These are phyloP conservation scores for Antitype chi DNA, from an alignment of 2,888 invertebrate species.

Conservation along the genomic window DNA sequence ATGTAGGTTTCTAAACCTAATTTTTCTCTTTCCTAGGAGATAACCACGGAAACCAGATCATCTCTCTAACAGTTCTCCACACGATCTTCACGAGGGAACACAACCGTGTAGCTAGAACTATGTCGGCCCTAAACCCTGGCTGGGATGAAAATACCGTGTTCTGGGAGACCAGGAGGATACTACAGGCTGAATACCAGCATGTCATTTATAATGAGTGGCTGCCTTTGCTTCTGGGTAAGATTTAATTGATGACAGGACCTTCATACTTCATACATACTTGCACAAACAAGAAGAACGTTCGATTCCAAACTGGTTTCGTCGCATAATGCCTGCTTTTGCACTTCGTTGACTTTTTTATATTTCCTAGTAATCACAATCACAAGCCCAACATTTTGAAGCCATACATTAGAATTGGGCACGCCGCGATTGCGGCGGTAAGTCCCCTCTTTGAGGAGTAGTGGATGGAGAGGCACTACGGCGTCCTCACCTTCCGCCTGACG, in stretches of 20 bases:
- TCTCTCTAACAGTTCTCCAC: constrained; percentile 94
- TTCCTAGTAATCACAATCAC: background rate
- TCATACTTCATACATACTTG: too few relatives aligned
- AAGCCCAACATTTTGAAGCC: too few relatives aligned
- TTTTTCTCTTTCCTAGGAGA: constrained; percentile 90
- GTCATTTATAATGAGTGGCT: constrained; percentile 95
- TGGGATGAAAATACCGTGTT: constrained; percentile 94
- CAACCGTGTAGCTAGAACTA: constrained; percentile 93
- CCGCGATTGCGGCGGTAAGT: too few relatives aligned
- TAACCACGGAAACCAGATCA: constrained; percentile 94
- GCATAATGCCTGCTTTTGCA: background rate
- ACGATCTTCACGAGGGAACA: constrained; percentile 95
- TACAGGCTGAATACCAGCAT: constrained; percentile 94
- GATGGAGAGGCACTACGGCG: too few relatives aligned
- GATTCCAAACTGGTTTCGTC: background rate
- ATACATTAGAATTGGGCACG: too few relatives aligned
- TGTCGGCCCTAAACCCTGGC: constrained; percentile 92
- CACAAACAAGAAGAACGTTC: background rate
- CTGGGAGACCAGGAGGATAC: constrained; percentile 93
- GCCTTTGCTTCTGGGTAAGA: constrained; percentile 93
- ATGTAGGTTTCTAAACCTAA: too few relatives aligned
- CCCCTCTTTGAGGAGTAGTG: too few relatives aligned
- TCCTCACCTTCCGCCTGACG: too few relatives aligned
- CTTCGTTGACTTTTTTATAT: background rate
- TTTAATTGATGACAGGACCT: background rate